Evolutionary conservation across 2,888 invertebrate genomes (phyloP), one percentile per base, ranked within the genome.

Genomic region (Deroplatys truncata): DNA sequence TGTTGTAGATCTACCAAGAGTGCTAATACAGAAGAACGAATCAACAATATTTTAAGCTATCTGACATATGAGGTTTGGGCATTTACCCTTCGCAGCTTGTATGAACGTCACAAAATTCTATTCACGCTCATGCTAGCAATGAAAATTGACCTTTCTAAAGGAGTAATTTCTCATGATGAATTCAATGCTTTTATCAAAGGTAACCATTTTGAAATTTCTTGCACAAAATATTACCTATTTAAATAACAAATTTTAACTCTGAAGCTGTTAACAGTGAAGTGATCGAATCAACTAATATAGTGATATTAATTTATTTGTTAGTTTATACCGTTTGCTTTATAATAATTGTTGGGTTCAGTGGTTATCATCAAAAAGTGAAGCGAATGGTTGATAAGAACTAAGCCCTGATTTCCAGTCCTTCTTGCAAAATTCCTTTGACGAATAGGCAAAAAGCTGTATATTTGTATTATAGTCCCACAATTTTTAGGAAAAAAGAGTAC

Each of bases 181-280:
- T 99, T 99, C 93, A 97, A 98, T 95, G 97, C 97, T 0, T 98
- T 99, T 92, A 98, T 99, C 90, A 99, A 99, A 94, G 99, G 94
- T 94, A 90, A 88, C 29, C 28, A 43, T 82, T 28, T 86, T 35
- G 28, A n/a, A 49, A 56, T 13, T 20, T 20, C 20, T 28, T 49
- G 28, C 20, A 86, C 20, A 28, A 28, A 31, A 43, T 16, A n/a
- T 15, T 31, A 35, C 20, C 5, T 31, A 10, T 25, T 28, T n/a
- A 83, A 83, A 28, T 83, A 28, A 1, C 1, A 83, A 83, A 83
- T 83, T 83, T 83, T 83, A 83, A 10, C 25, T 83, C 83, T 25
- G 13, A 83, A 28, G 5, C 1, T 28, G 28, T 83, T 83, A 83
- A n/a, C 83, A 83, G 9, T n/a, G 13, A 83, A 83, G 3, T 83